A percentile compares a stretch with the other conserved stretches of the same genome.
These are phyloP conservation scores for Cancer borealis DNA, from an alignment of 2,888 invertebrate genomes.

Conservation along the genomic window DNA sequence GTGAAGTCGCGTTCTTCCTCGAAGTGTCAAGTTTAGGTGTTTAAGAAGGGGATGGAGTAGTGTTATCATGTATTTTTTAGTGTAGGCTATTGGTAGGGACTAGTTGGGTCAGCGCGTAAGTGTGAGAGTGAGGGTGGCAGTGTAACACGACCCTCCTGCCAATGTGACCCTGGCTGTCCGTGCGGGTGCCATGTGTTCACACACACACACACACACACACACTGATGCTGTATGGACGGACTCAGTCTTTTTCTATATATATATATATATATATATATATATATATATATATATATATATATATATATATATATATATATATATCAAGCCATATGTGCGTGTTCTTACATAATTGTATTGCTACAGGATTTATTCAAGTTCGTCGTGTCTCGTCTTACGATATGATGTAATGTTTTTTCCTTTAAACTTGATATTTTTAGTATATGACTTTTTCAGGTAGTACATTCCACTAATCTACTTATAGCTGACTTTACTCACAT, in stretches of 20 bases:
- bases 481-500: too few relatives aligned
- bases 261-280: too few relatives aligned
- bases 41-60: not conserved
- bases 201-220: constrained; percentile 21
- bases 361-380: too few relatives aligned
- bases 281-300: too few relatives aligned
- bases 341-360: too few relatives aligned
- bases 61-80: not conserved
- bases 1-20: not conserved
- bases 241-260: not conserved
- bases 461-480: too few relatives aligned
- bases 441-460: too few relatives aligned
- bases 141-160: constrained; percentile 25
- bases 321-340: too few relatives aligned
- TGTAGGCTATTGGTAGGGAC: not conserved
- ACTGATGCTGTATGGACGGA: not conserved
- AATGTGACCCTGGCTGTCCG: constrained; percentile 34
- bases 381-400: too few relatives aligned
- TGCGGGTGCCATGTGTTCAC: constrained; percentile 35
- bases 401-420: too few relatives aligned
- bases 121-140: constrained; percentile 21
- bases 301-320: too few relatives aligned
- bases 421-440: too few relatives aligned
- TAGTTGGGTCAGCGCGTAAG: constrained; percentile 29
- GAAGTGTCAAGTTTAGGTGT: not conserved